Evolutionary conservation across 2,113 vertebrate species (phyloP), one percentile per base, ranked within the genome.

Genomic region (Phocoena phocoena): DNA sequence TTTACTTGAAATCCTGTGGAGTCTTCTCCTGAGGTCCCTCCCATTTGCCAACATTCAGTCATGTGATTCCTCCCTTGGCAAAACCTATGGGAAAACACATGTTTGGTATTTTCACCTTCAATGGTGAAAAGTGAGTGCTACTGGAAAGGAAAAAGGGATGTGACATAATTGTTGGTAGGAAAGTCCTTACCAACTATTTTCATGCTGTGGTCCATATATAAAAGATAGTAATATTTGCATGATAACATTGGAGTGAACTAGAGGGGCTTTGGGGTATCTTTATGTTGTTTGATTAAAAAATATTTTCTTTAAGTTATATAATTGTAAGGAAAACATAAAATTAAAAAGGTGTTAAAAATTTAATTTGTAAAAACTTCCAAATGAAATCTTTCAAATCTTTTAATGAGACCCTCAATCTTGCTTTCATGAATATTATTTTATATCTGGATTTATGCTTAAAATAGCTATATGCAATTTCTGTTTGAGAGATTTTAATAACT

Each of bases 381-480:
- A 50, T 87, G 73, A 94, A 95, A 44, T 41, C 8, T 53, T 97
- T 90, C 10, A 88, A 85, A 71, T 74, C 2, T 74, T 62, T 86
- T 92, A 89, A 31, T 50, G 13, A 96, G 47, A 70, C 7, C 11
- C 8, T 96, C 4, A 17, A 38, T 44, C 33, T 88, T 92, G 20
- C 41, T 86, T 94, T 92, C 47, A 81, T 68, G 23, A 80, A 88
- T 70, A 90, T 18, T 33, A 76, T 77, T 97, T 86, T 86, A 95
- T 65, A 95, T 67, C 38, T 86, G 47, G 17, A 71, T 79, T 41
- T 74, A 86, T 65, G n/a, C 4, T 86, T 92, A 70, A 92, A 80
- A 65, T 58, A 83, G 10, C 10, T 79, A 68, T 67, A 79, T 91
- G 36, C 3, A 92, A 77, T 71, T 85, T 10, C 55, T 50, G 5